These are phyloP conservation scores for Eupeodes latifasciatus DNA, from an alignment of 2,888 invertebrate species.

Conservation along the genomic window DNA sequence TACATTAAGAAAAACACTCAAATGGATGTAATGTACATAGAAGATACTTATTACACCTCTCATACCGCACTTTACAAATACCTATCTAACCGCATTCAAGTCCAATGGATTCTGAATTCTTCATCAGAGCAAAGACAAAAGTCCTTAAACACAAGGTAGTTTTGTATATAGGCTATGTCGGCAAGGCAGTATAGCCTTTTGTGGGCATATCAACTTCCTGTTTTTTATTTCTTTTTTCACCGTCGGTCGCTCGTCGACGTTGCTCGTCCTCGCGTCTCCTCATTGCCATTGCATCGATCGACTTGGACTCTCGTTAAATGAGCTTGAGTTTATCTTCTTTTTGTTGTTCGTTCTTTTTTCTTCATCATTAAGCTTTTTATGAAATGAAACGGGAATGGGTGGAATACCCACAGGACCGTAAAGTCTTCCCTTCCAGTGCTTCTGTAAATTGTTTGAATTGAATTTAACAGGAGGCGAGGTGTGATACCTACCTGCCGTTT, in stretches of 20 bases:
- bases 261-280: too few relatives aligned
- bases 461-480: background rate
- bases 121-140: slow-evolving; percentile 1
- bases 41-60: slow-evolving; percentile 12
- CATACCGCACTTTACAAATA: slow-evolving; percentile 19
- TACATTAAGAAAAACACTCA: slow-evolving; percentile 17
- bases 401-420: slow-evolving; percentile 21
- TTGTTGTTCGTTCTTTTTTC: slow-evolving; percentile 49
- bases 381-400: slow-evolving; percentile 7
- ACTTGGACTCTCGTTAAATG: slow-evolving; percentile 47
- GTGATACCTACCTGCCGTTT: slow-evolving; percentile 2
- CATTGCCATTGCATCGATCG: background rate
- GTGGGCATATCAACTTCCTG: slow-evolving; percentile 6
- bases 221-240: background rate
- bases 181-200: slow-evolving; percentile 16
- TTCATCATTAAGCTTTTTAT: slow-evolving; percentile 62
- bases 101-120: slow-evolving; percentile 22
- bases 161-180: background rate
- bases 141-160: slow-evolving; percentile 46
- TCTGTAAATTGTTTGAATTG: slow-evolving; percentile 3
- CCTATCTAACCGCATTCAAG: background rate
- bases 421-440: background rate
- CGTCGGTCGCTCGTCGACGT: background rate
- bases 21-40: slow-evolving; percentile 7
- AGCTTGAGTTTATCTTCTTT: slow-evolving; percentile 55